Evolutionary conservation across 1,140 invertebrate species (phyloP), one percentile per base, ranked within the genome.

Genomic region (Arion vulgaris): DNA sequence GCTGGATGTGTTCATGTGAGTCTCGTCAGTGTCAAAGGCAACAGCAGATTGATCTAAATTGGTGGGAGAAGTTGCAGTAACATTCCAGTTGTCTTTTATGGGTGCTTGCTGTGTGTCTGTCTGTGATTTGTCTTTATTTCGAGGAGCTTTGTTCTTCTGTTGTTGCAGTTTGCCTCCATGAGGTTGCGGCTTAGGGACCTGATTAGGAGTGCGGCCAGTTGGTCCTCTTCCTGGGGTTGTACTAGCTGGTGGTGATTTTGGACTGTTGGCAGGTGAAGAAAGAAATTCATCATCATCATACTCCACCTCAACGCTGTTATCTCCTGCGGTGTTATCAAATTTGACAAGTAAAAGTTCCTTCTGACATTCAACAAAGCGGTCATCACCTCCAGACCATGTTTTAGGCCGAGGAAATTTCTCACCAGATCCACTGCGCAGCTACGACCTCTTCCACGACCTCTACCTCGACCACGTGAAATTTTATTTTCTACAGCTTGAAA

Each of bases 261-360:
- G 28, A 32, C 4, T 15, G 5, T 66, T 26, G 9, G 77, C 5
- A 2, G 77, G 57, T 57, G 77, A 79, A 23, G 45, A 2, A 34
- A 49, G 1, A 38, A 78, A 49, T 23, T 87, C 84, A 7, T 83
- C 84, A 77, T 86, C 84, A 39, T 84, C 86, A 73, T 89, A 89
- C 72, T 89, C 88, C 41, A 89, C 87, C 69, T 89, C 88, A 38
- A 89, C 88, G 41, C 81, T 84, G 45, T 84, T 83, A 51, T 74
- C 76, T 34, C 84, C 83, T 7, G 87, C 86, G 32, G 87, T 84
- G 76, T 89, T 89, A 62, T 89, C 88, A 28, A 89, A 80, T 76
- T 89, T 89, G 11, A 89, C 88, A 28, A 88, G 83, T n/a, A 89
- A 85, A 19, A 88, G 73, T 66, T 89, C 87, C 36, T 86, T 84